Base-by-base conservation (phyloP, 2,797 vertebrate species). In the Danio kyathit region DNA sequence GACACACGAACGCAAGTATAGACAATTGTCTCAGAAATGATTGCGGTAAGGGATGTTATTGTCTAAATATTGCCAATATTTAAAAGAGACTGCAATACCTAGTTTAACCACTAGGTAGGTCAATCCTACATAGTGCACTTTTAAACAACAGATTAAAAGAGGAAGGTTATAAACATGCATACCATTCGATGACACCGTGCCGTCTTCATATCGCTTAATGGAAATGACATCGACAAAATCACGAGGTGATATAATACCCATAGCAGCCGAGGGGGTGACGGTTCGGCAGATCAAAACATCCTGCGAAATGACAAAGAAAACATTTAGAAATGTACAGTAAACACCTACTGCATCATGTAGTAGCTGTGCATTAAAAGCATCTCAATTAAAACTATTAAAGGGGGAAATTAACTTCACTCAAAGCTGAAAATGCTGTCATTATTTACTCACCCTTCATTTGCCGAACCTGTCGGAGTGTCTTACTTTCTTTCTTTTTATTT, bases 191-290 rank as follows among this genome's bases (percentile, higher is more conserved):
- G 93, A 90, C 86, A 97, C 91, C 0, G 92, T 94, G 41, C 97
- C 97, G 3, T 98, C 97, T 84, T 98, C 97, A 0, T 94, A 96
- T 4, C 90, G 91, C 88, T 93, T 96, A 41, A 96, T 82, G 78
- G 96, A 89, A 86, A 97, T 93, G 66, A 97, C 93, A 84, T 99
- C 98, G 71, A 99, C 95, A 85, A 99, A 99, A 85, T 99, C 97
- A 87, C 98, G 92, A 19, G 97, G 97, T 7, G 98, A 95, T 80
- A 99, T 98, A 75, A 98, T 92, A 17, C 93, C 96, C 97, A 98
- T 97, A 11, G 95, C 96, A 12, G 96, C 96, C 0, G 97, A 96
- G 2, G 97, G 95, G 0, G 97, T 99, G 63, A 96, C 90, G 0
- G 96, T 98, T 86, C 96, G 91, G 91, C 94, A 95, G 6, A 99